Base-by-base conservation (phyloP, 2,797 vertebrate genomes). In the Gymnoscopelus microlampas region DNA sequence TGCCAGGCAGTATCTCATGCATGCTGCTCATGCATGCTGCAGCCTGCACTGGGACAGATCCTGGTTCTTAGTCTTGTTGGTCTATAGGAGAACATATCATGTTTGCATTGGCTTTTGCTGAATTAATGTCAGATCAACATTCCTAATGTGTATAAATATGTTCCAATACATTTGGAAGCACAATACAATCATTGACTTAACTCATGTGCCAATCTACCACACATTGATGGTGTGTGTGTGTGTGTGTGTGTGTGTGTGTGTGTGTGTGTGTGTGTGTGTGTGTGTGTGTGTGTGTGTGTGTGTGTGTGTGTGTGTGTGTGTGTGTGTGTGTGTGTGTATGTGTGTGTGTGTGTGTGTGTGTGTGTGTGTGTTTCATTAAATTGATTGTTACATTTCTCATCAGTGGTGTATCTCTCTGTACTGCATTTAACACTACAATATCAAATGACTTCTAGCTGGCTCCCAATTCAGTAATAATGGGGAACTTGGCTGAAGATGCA, bases 1-100 rank as follows among this genome's bases (percentile, higher is more conserved):
- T 29, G 39, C 39, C 24, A 29, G 71, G 60, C 76, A 71, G 76
- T 19, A 19, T 29, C 26, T 29, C 61, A 79, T 75, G 58, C 53
- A 81, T 57, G 74, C 35, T 15, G n/a, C 5, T n/a, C 35, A 39
- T 39, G 53, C 8, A 29, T 29, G 24, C 55, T 26, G 23, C n/a
- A 29, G 24, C 64, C 60, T 60, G 62, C 69, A 62, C 70, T 62
- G 76, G 80, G 26, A 75, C 58, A 68, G 66, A 83, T 79, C 78
- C 74, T 80, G 39, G 49, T 71, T 48, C 63, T 71, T 78, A 61
- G 53, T 44, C 39, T 44, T 44, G 39, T 44, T 35, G 32, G 6
- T 35, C 32, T 35, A 4, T 35, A 35, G 32, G 59, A 63, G 71
- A 66, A 67, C 54, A 70, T 7, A 35, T n/a, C 19, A 49, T 48